Evolutionary conservation across 2,113 vertebrate species (phyloP), one percentile per base, ranked within the genome.

Genomic region (Pseudorhombus dupliciocellatus): DNA sequence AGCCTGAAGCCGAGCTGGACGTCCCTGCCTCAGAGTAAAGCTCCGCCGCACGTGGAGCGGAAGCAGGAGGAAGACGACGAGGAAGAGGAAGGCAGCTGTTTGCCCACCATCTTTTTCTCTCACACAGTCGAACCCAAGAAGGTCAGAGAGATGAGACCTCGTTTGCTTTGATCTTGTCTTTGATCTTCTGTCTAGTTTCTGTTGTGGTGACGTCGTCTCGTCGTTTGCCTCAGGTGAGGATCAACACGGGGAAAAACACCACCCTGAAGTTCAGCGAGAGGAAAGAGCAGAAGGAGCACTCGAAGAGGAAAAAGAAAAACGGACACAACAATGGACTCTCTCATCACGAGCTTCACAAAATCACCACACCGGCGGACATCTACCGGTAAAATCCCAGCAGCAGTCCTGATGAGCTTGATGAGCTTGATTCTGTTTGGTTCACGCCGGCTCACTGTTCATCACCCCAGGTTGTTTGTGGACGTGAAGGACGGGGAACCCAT

Each of bases 201-300:
- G 21, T 37, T 46, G 46, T 65, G n/a, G 10, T 12, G 18, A 21
- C n/a, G 30, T 60, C 16, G 26, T 18, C 22, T 5, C 55, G 7
- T 28, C 20, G 50, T 62, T 50, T 34, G 26, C 46, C 66, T 78
- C 88, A 99, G 97, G 97, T 98, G 74, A 95, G 98, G 88, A 99
- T 99, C 92, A 98, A 98, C 91, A 99, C 96, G 25, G 96, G 96
- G 31, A 98, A 96, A 91, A 99, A 99, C 90, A 98, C 97, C 62
- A 99, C 90, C 5, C 88, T 99, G 71, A 98, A 98, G 93, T 98
- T 96, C 88, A 98, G 97, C 18, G 96, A 99, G 73, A 95, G 94
- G 86, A 98, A 97, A 73, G 93, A 93, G 57, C 90, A 92, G 77
- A 94, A 94, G 83, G 97, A 97, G 62, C 95, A 96, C 80, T 95